Evolutionary conservation across 2,888 invertebrate genomes (phyloP), one percentile per base, ranked within the genome.

Genomic region (Stegophylla sp.): DNA sequence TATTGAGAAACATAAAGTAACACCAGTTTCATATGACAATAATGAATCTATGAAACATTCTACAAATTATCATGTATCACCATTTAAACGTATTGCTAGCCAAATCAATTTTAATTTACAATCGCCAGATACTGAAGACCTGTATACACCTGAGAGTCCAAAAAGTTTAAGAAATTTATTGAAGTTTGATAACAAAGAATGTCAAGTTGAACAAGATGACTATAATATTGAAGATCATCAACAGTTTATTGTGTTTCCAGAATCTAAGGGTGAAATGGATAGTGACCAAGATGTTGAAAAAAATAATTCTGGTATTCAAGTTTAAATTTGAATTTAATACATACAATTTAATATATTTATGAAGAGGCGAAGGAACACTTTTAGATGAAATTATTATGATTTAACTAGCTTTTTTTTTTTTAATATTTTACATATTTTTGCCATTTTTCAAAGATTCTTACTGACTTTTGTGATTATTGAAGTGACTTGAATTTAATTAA

Each of bases 81-180:
- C 93, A 0, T 92, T 94, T 86, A 90, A 92, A 85, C 90, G 92
- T 51, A 91, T 94, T 28, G 93, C 93, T 0, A 93, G 94, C 85
- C 93, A 94, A 85, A 86, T 94, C 20, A 91, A 91, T 82, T 89
- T 93, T 82, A 93, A 94, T 83, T 85, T 92, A 2, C 90, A 90
- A 83, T 92, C 91, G 82, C 92, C 93, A 0, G 93, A 94, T 84
- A 89, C 91, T 82, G 92, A 92, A 83, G 92, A 92, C 84, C 91
- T 92, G 84, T 91, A 90, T 82, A 93, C 89, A 72, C 92, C 89
- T 48, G 91, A 89, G 85, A 91, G 91, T 13, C 92, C 88, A 83
- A 90, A 84, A 34, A 83, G 83, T 76, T 69, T 83, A 26, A 83
- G 77, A 66, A 81, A 82, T 20, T 83, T 84, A 13, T 83, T 84